Percentiles rank a stretch among this genome's conserved stretches.
Conservation (phyloP, 2,113 vertebrate genomes). For the Oostethus manadensis region DNA sequence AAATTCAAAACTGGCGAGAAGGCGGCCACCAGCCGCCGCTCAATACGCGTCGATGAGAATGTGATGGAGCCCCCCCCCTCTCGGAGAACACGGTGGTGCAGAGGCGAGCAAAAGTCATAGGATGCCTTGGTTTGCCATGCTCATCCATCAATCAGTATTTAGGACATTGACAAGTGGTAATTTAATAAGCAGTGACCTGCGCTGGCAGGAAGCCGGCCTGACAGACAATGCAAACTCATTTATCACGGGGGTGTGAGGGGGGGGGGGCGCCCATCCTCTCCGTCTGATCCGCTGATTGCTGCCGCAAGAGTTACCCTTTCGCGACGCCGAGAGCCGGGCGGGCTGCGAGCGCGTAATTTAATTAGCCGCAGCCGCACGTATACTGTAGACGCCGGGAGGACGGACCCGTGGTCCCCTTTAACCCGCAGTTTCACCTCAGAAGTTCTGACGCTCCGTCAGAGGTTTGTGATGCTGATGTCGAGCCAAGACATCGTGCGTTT, state of each 20-base stretch:
- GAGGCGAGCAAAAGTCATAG: slow-evolving; percentile 77
- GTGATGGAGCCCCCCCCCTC: slow-evolving; percentile 36
- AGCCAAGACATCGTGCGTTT: not conserved
- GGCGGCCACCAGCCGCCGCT: slow-evolving; percentile 42
- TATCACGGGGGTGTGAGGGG: slow-evolving; percentile 73
- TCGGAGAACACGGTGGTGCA: slow-evolving; percentile 35
- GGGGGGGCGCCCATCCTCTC: slow-evolving; percentile 58
- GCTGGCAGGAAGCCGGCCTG: slow-evolving; percentile 90
- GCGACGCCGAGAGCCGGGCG: slow-evolving; percentile 5
- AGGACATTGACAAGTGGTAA: slow-evolving; percentile 97
- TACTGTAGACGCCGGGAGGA: slow-evolving; percentile 7
- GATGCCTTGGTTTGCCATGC: slow-evolving; percentile 84
- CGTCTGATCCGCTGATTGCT: slow-evolving; percentile 76
- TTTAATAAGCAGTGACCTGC: slow-evolving; percentile 95
- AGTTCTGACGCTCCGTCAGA: not conserved
- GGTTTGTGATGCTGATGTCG: slow-evolving; percentile 1
- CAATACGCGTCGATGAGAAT: slow-evolving; percentile 65
- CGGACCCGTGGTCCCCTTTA: slow-evolving; percentile 4
- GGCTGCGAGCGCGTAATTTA: slow-evolving; percentile 25
- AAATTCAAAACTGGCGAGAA: slow-evolving; percentile 11
- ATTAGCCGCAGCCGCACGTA: slow-evolving; percentile 25
- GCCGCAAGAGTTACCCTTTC: slow-evolving; percentile 39
- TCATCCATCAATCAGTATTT: slow-evolving; percentile 97
- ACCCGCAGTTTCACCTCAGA: slow-evolving; percentile 19
- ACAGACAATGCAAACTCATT: slow-evolving; percentile 97